phyloP scores from a whole-genome alignment of 2,113 vertebrate genomes.

The Uropsilus gracilis region DNA sequence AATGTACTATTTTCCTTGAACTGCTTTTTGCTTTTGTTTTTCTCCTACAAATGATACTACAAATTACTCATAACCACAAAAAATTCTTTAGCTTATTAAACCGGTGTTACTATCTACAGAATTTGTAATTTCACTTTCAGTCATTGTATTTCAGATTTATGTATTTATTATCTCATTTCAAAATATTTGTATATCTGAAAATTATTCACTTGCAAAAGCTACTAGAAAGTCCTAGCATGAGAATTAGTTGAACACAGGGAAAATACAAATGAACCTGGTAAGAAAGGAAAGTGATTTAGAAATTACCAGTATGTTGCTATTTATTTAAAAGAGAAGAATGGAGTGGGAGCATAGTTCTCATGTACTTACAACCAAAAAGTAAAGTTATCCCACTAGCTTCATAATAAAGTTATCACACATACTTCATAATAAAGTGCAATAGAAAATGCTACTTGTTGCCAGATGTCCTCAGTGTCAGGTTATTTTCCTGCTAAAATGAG shows the following conservation, averaged over 20 bases:
- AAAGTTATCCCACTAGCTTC: background rate
- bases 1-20: background rate
- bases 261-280: background rate
- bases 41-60: background rate
- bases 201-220: slow-evolving; percentile 20
- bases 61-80: background rate
- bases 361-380: background rate
- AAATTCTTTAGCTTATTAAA: background rate
- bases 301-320: background rate
- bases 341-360: background rate
- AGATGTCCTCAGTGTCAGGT: background rate
- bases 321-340: slow-evolving; percentile 17
- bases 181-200: background rate
- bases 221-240: background rate
- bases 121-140: background rate
- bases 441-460: slow-evolving; percentile 6
- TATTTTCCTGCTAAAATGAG: slow-evolving; percentile 6
- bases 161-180: slow-evolving; percentile 1
- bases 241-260: background rate
- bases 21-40: background rate
- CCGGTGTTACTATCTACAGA: background rate
- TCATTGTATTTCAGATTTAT: background rate
- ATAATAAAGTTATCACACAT: slow-evolving; percentile 14
- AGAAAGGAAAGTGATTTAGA: background rate
- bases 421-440: slow-evolving; percentile 14